A percentile compares a stretch with the other conserved stretches of the same genome.
phyloP scores from a whole-genome alignment of 2,113 vertebrate genomes.

The Aix galericulata region DNA sequence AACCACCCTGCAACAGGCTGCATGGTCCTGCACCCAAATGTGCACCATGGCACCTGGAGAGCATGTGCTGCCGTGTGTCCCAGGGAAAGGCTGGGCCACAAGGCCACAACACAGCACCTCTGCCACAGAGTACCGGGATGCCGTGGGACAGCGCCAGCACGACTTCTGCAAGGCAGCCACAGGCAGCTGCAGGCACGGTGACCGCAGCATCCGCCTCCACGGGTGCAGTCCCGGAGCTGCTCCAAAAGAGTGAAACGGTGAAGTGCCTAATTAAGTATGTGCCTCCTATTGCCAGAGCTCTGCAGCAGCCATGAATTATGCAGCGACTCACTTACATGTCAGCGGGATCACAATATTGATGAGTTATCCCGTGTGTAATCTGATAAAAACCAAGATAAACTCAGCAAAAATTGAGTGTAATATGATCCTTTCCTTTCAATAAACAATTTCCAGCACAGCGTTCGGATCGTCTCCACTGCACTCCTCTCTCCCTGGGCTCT shows the following conservation, averaged over 20 bases:
- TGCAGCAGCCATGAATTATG: conserved; percentile 69
- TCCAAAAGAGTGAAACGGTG: not conserved
- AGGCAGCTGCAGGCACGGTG: not conserved
- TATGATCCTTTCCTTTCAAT: conserved; percentile 54
- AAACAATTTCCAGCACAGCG: not conserved
- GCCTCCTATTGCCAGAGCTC: conserved; percentile 22
- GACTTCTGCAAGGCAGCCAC: rapidly evolving
- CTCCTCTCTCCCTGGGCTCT: not conserved
- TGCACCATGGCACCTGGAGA: rapidly evolving
- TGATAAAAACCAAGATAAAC: conserved; percentile 68
- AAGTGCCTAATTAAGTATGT: conserved; percentile 52
- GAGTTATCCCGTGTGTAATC: conserved; percentile 62
- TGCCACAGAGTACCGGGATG: rapidly evolving
- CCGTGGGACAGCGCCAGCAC: rapidly evolving
- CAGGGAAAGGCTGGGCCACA: rapidly evolving
- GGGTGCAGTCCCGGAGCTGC: not conserved
- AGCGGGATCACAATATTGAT: conserved; percentile 70
- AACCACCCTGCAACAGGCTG: not conserved
- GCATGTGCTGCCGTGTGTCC: rapidly evolving
- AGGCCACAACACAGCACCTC: not conserved
- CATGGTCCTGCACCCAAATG: not conserved
- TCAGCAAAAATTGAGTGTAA: conserved; percentile 65
- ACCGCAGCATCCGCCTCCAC: rapidly evolving
- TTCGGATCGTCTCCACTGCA: not conserved
- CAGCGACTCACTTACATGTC: conserved; percentile 52